These are phyloP conservation scores for human (Homo sapiens) DNA, from an alignment of 2,113 vertebrate species.

Conservation along the genomic window GRCh38 chr9:7256001-7256500, in stretches of 20 bases:
- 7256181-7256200: background rate
- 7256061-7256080: background rate
- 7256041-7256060: background rate
- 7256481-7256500: background rate
- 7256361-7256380: background rate
- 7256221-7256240: background rate
- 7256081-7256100: background rate
- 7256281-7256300: background rate
- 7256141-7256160: background rate
- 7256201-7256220: background rate
- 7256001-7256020: background rate
- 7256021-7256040: background rate
- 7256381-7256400: background rate
- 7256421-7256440: background rate
- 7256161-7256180: background rate
- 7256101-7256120: background rate
- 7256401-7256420: background rate
- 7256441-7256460: background rate
- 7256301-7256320: background rate
- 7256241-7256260: background rate
- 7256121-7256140: background rate
- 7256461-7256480: background rate
- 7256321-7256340: background rate
- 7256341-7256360: background rate
- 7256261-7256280: background rate